Base-by-base conservation (phyloP, 2,113 vertebrate species). In the Bothrops jararaca region DNA sequence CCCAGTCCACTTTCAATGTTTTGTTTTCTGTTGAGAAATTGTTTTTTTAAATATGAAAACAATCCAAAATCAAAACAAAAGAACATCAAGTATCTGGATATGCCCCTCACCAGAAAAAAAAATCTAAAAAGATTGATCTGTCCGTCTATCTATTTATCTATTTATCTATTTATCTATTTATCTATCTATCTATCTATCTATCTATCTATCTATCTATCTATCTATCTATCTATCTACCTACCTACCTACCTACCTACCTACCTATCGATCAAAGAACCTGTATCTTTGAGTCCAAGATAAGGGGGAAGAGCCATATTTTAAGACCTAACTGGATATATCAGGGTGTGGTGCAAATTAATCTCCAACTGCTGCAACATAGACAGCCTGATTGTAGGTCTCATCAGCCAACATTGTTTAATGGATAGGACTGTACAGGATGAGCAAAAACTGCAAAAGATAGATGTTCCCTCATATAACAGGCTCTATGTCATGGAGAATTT, bases 211-310 rank as follows among this genome's bases (percentile, higher is more conserved):
- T 5, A 6, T 7, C 45, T 5, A 6, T 7, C 45, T 6, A 6
- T 7, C 45, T 6, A 6, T 7, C 45, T 6, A 6, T 48, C 24
- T 3, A 4, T 29, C 56, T 0, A 0, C 22, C 56, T 1, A 7
- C 23, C 57, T 42, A 42, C 3, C 45, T 5, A 45, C 4, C 45
- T 45, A 45, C 4, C 45, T 45, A 45, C 4, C 45, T 45, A 45
- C 4, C 45, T 45, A 45, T 5, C 45, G 4, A 45, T 45, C 45
- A 48, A 6, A 48, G 45, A 5, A 34, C 5, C 5, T 18, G 13
- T 20, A 74, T 0, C n/a, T 34, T 39, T 39, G 2, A 39, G 69
- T 80, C n/a, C 15, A 80, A 80, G 15, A 39, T 15, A 15, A 39
- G 69, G 13, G 15, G 15, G 69, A 80, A 80, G 15, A 80, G n/a